A percentile compares a stretch with the other conserved stretches of the same genome.
These are phyloP conservation scores for Crotalus helleri DNA, from an alignment of 2,113 vertebrate genomes.

Conservation along the genomic window DNA sequence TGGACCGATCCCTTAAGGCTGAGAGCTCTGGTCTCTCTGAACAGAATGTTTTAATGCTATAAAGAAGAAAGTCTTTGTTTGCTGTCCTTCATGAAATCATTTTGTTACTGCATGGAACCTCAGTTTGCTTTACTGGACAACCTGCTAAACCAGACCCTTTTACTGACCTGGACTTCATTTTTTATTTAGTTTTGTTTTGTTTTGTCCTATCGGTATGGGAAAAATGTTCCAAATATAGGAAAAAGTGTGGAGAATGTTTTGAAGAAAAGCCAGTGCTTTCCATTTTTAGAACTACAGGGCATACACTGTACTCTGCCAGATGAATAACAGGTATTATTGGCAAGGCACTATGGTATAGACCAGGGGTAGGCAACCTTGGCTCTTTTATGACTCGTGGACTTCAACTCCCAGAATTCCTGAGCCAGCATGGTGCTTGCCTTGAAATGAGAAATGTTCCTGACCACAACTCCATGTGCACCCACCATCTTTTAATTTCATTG, in stretches of 20 bases:
- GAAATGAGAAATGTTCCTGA: neutral
- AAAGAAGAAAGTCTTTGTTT: conserved; percentile 53
- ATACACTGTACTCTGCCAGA: conserved; percentile 27
- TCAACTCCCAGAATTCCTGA: too few relatives aligned
- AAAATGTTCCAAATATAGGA: conserved; percentile 15
- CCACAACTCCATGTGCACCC: neutral
- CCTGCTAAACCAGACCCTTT: conserved; percentile 59
- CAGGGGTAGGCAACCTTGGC: too few relatives aligned
- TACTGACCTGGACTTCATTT: conserved; percentile 30
- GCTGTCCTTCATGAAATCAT: conserved; percentile 48
- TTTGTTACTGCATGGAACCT: conserved; percentile 44
- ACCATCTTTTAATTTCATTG: neutral
- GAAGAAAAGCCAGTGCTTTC: conserved; percentile 25
- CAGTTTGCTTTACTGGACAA: conserved; percentile 31
- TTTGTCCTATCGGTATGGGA: neutral
- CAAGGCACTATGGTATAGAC: conserved; percentile 35
- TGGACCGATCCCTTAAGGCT: conserved; percentile 28
- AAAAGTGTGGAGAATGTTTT: neutral
- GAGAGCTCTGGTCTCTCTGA: conserved; percentile 54
- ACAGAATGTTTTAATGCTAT: conserved; percentile 55
- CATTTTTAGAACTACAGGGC: neutral
- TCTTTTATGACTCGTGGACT: too few relatives aligned
- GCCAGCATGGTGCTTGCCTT: neutral
- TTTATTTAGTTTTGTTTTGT: neutral
- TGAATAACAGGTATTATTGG: neutral